These are phyloP conservation scores for Xiphophorus maculatus DNA, from an alignment of 2,113 vertebrate species.

Conservation along the genomic window DNA sequence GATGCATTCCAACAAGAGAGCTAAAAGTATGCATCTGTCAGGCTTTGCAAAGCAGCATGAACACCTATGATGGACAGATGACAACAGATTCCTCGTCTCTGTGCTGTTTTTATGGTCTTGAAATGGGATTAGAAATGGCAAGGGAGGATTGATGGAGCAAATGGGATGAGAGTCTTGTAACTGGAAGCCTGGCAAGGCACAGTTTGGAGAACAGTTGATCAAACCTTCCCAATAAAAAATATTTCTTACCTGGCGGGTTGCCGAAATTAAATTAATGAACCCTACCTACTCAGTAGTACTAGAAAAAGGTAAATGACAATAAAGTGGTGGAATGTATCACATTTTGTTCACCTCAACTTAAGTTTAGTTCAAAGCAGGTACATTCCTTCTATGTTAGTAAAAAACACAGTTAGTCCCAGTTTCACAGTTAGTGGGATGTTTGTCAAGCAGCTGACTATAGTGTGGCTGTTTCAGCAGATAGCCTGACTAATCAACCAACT, in stretches of 20 bases:
- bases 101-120: constrained; percentile 46
- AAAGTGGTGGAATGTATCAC: too few species aligned
- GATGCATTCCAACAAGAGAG: constrained; percentile 52
- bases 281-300: too few species aligned
- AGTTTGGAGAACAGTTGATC: not conserved
- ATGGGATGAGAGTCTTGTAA: not conserved
- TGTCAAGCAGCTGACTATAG: not conserved
- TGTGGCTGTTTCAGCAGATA: not conserved
- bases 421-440: too few species aligned
- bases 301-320: too few species aligned
- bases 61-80: constrained; percentile 61
- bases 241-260: too few species aligned
- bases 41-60: constrained; percentile 50
- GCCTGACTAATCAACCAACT: not conserved
- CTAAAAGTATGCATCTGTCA: constrained; percentile 57
- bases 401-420: too few species aligned
- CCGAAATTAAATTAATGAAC: too few species aligned
- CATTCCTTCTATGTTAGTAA: too few species aligned
- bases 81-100: constrained; percentile 30
- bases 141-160: not conserved
- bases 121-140: constrained; percentile 46
- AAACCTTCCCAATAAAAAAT: not conserved
- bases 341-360: too few species aligned
- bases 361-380: too few species aligned
- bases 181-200: not conserved